Evolutionary conservation across 1,140 invertebrate species (phyloP).

Genomic region (Orussus abietinus): DNA sequence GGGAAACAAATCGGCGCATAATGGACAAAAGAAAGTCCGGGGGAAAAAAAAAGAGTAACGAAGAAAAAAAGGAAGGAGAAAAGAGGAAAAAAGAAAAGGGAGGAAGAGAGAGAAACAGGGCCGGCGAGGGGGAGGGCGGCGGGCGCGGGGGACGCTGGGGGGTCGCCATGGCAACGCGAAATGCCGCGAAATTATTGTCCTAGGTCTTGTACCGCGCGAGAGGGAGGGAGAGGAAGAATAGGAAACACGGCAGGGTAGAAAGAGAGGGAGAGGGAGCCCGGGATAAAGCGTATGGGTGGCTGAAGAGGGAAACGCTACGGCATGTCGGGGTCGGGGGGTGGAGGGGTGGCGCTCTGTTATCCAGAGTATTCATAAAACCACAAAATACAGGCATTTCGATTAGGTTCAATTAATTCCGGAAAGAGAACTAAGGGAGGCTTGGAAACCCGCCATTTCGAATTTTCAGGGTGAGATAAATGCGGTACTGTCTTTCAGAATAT

Average conservation of each 20-base stretch:
- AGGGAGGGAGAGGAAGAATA: constrained; percentile 12
- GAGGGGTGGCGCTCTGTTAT: too few species aligned
- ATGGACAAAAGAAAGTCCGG: constrained; percentile 33
- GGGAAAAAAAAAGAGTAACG: constrained; percentile 25
- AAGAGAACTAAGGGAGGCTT: too few species aligned
- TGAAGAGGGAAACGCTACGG: constrained; percentile 7
- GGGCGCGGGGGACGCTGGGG: constrained; percentile 21
- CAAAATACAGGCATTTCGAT: too few species aligned
- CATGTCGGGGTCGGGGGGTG: too few species aligned
- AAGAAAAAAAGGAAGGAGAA: constrained; percentile 12
- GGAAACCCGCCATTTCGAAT: too few species aligned
- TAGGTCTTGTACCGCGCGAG: constrained; percentile 8
- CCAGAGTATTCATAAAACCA: too few species aligned
- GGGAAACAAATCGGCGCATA: constrained; percentile 36
- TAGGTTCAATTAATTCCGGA: too few species aligned
- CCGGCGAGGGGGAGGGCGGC: constrained; percentile 17
- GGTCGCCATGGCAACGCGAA: constrained; percentile 38
- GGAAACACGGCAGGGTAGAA: not conserved
- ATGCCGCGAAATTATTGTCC: constrained; percentile 46
- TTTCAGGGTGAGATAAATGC: too few species aligned
- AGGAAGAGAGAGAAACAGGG: constrained; percentile 16
- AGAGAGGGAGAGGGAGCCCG: constrained; percentile 12
- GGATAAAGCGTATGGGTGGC: not conserved
- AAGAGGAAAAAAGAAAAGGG: not conserved
- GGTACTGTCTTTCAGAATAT: too few species aligned